These are phyloP conservation scores for Timema cristinae DNA, from an alignment of 2,888 invertebrate genomes.

Conservation along the genomic window DNA sequence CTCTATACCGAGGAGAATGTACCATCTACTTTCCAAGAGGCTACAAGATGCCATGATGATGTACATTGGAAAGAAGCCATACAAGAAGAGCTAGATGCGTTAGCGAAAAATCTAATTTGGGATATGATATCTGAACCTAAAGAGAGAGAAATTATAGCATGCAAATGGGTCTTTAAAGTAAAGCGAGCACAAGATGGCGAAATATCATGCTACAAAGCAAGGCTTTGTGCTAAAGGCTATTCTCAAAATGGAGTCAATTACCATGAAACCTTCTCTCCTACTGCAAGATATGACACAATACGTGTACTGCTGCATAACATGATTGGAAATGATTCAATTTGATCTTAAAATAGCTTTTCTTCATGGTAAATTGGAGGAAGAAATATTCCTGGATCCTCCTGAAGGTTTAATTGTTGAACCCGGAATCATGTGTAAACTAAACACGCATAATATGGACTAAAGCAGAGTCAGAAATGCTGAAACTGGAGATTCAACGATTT, in stretches of 20 bases:
- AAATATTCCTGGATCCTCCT: background rate
- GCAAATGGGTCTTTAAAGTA: background rate
- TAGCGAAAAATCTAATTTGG: background rate
- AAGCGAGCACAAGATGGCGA: background rate
- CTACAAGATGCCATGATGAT: background rate
- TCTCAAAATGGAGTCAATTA: background rate
- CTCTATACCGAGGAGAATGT: background rate
- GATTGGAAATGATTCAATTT: background rate
- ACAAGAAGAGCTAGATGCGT: background rate
- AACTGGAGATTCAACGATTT: background rate
- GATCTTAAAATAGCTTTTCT: background rate
- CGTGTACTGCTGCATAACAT: background rate
- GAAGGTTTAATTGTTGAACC: background rate
- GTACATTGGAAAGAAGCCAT: background rate
- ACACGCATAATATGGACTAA: constrained; percentile 1
- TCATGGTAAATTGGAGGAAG: background rate
- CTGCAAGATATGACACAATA: background rate
- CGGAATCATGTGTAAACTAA: background rate
- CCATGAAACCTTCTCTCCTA: too few relatives aligned
- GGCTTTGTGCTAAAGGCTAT: background rate
- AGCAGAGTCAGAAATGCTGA: background rate
- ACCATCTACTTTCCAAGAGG: too few relatives aligned
- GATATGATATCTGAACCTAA: background rate
- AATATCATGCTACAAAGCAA: background rate
- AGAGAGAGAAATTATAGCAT: background rate